phyloP scores from a whole-genome alignment of 2,797 vertebrate genomes.

The Thalassophryne amazonica region DNA sequence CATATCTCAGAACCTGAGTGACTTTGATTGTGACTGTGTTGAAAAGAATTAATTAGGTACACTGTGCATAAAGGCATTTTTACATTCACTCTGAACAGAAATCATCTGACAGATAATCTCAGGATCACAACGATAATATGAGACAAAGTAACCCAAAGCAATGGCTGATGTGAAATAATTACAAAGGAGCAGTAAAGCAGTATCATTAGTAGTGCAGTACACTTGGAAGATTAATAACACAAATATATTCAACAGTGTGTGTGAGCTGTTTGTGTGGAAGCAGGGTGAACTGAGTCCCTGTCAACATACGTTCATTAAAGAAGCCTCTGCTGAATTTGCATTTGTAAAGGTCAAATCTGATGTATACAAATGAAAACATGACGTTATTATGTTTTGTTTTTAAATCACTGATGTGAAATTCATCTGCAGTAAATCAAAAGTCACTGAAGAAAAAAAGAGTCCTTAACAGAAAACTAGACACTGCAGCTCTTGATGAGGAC shows the following conservation, averaged over 20 bases:
- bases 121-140: conserved; percentile 24
- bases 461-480: neutral
- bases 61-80: conserved; percentile 14
- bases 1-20: neutral
- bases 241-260: conserved; percentile 18
- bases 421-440: neutral
- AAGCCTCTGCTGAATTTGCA: conserved; percentile 22
- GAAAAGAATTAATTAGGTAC: conserved; percentile 8
- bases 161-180: conserved; percentile 6
- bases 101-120: conserved; percentile 25
- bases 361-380: neutral
- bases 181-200: neutral
- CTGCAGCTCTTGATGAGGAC: conserved; percentile 1
- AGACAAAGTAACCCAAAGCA: conserved; percentile 21
- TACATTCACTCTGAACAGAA: conserved; percentile 34
- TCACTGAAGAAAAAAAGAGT: neutral
- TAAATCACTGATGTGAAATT: no score
- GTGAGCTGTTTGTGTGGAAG: neutral
- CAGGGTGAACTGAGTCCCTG: neutral
- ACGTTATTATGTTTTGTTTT: no score
- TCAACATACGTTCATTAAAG: conserved; percentile 26
- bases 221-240: conserved; percentile 10
- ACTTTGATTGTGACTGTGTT: neutral
- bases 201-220: conserved; percentile 18
- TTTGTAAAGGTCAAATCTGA: neutral